These are phyloP conservation scores for Damaliscus lunatus DNA, from an alignment of 2,113 vertebrate genomes.

Conservation along the genomic window DNA sequence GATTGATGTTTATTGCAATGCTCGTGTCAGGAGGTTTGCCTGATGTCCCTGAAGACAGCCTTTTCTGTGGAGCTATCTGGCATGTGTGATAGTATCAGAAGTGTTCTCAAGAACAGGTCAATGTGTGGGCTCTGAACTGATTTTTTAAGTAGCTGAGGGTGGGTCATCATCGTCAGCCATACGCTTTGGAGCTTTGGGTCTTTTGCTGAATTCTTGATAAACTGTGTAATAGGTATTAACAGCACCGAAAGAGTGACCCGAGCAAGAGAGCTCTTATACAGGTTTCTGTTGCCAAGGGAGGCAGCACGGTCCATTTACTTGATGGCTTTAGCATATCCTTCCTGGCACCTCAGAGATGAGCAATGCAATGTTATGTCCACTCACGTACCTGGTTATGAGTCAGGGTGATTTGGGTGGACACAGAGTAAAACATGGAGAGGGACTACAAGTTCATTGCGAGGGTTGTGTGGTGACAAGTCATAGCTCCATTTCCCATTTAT, in stretches of 20 bases:
- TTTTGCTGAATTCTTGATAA: background rate
- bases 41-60: background rate
- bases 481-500: background rate
- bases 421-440: background rate
- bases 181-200: slow-evolving; percentile 17
- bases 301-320: background rate
- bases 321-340: background rate
- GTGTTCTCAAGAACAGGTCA: background rate
- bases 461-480: background rate
- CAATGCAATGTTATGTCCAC: accelerated
- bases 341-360: background rate
- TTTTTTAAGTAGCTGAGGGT: background rate
- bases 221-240: background rate
- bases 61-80: background rate
- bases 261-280: background rate
- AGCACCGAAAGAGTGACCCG: background rate
- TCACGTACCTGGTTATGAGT: background rate
- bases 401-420: background rate
- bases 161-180: background rate
- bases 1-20: background rate
- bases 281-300: background rate
- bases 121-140: background rate
- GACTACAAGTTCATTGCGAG: background rate
- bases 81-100: accelerated
- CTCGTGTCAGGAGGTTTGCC: background rate